Evolutionary conservation across 2,113 vertebrate genomes (phyloP), one percentile per base, ranked within the genome.

Genomic region (Galbula dea): DNA sequence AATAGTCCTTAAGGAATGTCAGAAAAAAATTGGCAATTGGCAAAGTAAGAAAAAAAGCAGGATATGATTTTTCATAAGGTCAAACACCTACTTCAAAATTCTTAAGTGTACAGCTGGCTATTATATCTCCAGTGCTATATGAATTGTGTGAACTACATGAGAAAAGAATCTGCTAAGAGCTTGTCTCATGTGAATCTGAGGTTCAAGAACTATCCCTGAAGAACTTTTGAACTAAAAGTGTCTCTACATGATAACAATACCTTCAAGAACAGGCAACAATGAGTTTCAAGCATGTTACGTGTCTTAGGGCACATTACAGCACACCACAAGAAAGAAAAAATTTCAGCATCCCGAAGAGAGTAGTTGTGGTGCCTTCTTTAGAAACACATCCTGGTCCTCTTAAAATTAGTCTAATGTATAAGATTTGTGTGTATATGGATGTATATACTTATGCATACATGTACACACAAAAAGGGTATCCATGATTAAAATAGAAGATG

Each of bases 11-110:
- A 74, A 67, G 58, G 45, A 45, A 93, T 37, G 45, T 74, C 55
- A 74, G 12, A 32, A 75, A 69, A 92, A 90, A 89, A 82, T 43
- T 43, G n/a, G n/a, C 61, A 15, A 45, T 9, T 29, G 45, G 61
- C 37, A 45, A 93, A 85, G 46, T 48, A 88, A 30, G 66, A 61
- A 66, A 80, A 86, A 86, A 43, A 92, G 32, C 43, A 83, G 81
- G 81, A 61, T 82, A 89, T 91, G 61, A 86, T 86, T 91, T 96
- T 93, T 91, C 86, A 62, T 79, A 66, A 89, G 75, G 83, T 95
- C 96, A 96, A 85, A 67, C 72, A 96, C 74, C 86, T 65, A 85
- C 77, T 93, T 96, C 80, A 88, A 89, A 93, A 83, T 37, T 39
- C 48, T 51, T 32, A 77, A 77, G 34, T 0, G 0, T 63, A 69